A percentile compares a stretch with the other conserved stretches of the same genome.
Conservation (phyloP, 2,888 invertebrate species). For the Cataglyphis rosenhaueri region DNA sequence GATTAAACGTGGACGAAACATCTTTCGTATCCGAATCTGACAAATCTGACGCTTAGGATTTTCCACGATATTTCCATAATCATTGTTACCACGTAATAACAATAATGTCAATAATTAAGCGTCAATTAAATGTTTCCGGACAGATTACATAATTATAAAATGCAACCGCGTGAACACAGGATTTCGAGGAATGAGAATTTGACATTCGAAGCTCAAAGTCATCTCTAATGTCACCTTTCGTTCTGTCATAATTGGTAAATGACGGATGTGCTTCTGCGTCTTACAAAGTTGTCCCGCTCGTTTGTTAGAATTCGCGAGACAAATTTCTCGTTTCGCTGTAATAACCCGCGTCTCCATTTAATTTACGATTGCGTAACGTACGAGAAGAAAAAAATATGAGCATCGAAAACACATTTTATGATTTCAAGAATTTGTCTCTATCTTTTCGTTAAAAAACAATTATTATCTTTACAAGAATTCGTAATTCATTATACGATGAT, state of each 20-base stretch:
- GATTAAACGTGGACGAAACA: background rate
- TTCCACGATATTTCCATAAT: constrained; percentile 64
- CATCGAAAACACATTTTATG: background rate
- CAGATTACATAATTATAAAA: constrained; percentile 64
- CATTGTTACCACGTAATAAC: constrained; percentile 56
- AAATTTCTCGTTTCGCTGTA: constrained; percentile 8
- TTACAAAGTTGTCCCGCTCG: background rate
- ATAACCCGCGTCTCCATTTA: constrained; percentile 18
- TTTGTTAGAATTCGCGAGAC: constrained; percentile 1
- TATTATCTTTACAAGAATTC: background rate
- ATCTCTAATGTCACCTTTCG: constrained; percentile 67
- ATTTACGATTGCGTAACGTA: constrained; percentile 25
- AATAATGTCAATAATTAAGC: constrained; percentile 71
- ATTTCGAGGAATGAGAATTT: constrained; percentile 38
- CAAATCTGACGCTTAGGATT: constrained; percentile 55
- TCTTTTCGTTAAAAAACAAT: background rate
- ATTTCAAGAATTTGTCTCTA: background rate
- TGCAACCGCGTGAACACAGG: background rate
- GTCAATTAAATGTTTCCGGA: constrained; percentile 71
- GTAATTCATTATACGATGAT: background rate
- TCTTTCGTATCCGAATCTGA: constrained; percentile 5
- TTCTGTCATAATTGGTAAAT: constrained; percentile 66
- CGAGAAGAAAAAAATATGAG: background rate
- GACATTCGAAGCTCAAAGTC: constrained; percentile 66
- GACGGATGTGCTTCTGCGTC: constrained; percentile 34